phyloP scores from a whole-genome alignment of 2,113 vertebrate species.

The Tragelaphus imberbis region DNA sequence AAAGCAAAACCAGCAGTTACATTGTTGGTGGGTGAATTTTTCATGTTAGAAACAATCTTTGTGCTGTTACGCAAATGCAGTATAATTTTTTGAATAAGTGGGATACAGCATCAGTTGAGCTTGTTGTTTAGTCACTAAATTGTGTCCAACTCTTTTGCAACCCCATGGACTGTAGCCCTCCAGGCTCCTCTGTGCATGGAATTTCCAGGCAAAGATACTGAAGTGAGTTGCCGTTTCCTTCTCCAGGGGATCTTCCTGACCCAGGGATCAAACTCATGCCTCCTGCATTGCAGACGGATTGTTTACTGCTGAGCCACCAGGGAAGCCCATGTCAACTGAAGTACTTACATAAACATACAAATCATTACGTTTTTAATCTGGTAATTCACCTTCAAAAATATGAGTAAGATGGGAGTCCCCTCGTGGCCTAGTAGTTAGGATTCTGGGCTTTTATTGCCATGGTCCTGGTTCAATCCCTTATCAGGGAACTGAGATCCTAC shows the following conservation, averaged over 20 bases:
- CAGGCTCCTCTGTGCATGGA: not conserved
- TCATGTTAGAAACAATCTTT: not conserved
- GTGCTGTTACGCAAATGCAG: not conserved
- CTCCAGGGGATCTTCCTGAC: not conserved
- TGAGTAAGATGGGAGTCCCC: not conserved
- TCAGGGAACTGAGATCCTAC: not conserved
- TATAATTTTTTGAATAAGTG: not conserved
- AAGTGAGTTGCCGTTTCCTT: not conserved
- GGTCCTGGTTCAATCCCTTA: not conserved
- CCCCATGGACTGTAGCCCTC: not conserved
- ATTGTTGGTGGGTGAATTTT: not conserved
- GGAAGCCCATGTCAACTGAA: not conserved
- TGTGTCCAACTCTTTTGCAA: not conserved
- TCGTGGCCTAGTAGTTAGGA: not conserved
- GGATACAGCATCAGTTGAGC: not conserved
- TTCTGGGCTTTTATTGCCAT: not conserved
- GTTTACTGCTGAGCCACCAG: not conserved
- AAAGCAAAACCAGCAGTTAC: not conserved
- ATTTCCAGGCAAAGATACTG: not conserved
- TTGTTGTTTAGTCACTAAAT: not conserved
- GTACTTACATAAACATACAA: not conserved
- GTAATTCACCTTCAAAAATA: not conserved
- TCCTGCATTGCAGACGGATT: not conserved
- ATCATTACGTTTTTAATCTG: not conserved
- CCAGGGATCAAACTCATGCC: not conserved